Percentiles rank a stretch among this genome's conserved stretches.
These are phyloP conservation scores for Drosophila stalkeri DNA, from an alignment of 2,888 invertebrate species.

Conservation along the genomic window DNA sequence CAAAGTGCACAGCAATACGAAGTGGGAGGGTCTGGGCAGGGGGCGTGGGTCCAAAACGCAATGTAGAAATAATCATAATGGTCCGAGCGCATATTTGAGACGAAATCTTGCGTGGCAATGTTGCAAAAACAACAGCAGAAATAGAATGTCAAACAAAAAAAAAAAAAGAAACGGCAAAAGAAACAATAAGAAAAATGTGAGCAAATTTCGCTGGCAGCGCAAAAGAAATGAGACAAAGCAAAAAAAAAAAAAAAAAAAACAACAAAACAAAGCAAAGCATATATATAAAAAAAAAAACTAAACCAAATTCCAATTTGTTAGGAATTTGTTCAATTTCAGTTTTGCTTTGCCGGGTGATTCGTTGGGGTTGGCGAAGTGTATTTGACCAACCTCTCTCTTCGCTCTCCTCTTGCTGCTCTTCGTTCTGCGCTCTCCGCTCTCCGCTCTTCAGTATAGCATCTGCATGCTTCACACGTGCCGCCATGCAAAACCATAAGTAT, in stretches of 20 bases:
- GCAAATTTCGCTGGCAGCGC: slow-evolving; percentile 69
- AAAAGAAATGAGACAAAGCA: slow-evolving; percentile 65
- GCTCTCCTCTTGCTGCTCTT: background rate
- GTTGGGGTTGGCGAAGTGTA: slow-evolving; percentile 10
- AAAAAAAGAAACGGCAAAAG: slow-evolving; percentile 40
- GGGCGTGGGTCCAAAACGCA: slow-evolving; percentile 42
- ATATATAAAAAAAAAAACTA: slow-evolving; percentile 65
- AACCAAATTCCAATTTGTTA: slow-evolving; percentile 84
- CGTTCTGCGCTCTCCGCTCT: background rate
- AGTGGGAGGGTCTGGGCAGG: slow-evolving; percentile 6
- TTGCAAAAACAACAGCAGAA: slow-evolving; percentile 63
- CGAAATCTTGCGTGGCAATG: slow-evolving; percentile 78
- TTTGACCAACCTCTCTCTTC: slow-evolving; percentile 6
- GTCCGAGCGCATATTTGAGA: slow-evolving; percentile 73
- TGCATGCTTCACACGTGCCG: slow-evolving; percentile 74
- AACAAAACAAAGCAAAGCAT: slow-evolving; percentile 42
- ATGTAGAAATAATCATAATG: slow-evolving; percentile 78
- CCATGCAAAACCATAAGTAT: slow-evolving; percentile 80
- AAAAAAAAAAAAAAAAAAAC: slow-evolving; percentile 24
- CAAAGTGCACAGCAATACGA: slow-evolving; percentile 56
- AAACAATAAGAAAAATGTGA: slow-evolving; percentile 73
- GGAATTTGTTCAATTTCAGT: slow-evolving; percentile 84
- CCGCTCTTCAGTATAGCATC: slow-evolving; percentile 41
- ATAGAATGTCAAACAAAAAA: slow-evolving; percentile 26
- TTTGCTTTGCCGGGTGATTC: slow-evolving; percentile 69